These are phyloP conservation scores for Leucophenga maculata DNA, from an alignment of 2,888 invertebrate species.

Conservation along the genomic window DNA sequence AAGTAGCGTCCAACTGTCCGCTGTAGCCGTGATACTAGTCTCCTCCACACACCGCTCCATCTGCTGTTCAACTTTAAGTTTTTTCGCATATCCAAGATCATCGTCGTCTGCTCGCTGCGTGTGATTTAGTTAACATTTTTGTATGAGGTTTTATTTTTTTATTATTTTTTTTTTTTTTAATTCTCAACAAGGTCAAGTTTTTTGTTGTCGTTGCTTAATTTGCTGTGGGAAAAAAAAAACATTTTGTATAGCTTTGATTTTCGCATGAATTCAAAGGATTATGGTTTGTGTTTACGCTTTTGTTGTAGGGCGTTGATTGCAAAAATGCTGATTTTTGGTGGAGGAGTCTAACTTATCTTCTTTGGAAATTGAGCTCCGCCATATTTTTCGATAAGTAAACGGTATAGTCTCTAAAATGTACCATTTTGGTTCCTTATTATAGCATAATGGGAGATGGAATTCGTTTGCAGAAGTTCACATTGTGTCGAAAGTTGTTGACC, in stretches of 20 bases:
- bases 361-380: no score
- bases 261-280: background rate
- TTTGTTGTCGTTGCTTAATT: conserved; percentile 50
- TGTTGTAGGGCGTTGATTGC: conserved; percentile 20
- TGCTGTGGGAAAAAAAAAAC: conserved; percentile 29
- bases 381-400: no score
- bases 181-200: conserved; percentile 57
- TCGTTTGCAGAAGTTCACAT: no score
- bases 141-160: conserved; percentile 40
- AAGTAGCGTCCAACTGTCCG: background rate
- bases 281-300: background rate
- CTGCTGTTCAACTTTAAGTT: no score
- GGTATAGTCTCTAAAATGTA: no score
- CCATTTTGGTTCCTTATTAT: no score
- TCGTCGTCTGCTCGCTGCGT: conserved; percentile 1
- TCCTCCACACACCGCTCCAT: background rate
- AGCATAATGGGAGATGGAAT: no score
- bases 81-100: no score
- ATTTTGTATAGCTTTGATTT: background rate
- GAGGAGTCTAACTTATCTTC: no score
- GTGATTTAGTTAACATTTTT: conserved; percentile 47
- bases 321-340: background rate
- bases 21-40: background rate
- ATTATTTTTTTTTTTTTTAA: conserved; percentile 42
- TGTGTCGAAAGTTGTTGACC: no score